Evolutionary conservation across 2,113 vertebrate genomes (phyloP).

Genomic region (Parus major): DNA sequence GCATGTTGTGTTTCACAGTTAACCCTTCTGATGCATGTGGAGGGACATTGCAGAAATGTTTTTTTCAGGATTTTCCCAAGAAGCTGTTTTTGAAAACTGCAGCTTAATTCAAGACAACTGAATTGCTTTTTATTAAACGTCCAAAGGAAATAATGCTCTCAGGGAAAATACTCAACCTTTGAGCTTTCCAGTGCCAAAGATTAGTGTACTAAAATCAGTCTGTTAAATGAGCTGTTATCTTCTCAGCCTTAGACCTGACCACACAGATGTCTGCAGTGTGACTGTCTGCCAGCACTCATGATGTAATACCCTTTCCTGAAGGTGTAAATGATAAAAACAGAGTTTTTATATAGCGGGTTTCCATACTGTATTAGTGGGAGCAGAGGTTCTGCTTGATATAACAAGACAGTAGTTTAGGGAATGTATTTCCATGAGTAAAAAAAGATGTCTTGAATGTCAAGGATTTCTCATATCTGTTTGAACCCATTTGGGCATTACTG

Average conservation of each 20-base stretch:
- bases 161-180: neutral
- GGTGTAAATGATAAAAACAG: neutral
- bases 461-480: neutral
- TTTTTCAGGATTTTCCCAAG: neutral
- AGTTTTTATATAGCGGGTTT: neutral
- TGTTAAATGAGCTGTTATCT: neutral
- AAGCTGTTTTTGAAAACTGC: neutral
- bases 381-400: neutral
- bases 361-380: neutral
- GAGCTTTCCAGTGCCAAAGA: neutral
- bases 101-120: neutral
- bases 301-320: neutral
- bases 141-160: neutral
- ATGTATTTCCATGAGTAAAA: neutral
- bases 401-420: neutral
- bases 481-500: accelerated
- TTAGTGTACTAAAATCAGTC: neutral
- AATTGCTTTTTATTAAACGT: neutral
- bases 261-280: accelerated
- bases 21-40: neutral
- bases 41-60: neutral
- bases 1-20: neutral
- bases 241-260: neutral
- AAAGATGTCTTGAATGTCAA: accelerated
- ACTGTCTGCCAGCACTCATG: neutral